Conservation (phyloP, 2,888 invertebrate species). For the Colostygia pectinataria region DNA sequence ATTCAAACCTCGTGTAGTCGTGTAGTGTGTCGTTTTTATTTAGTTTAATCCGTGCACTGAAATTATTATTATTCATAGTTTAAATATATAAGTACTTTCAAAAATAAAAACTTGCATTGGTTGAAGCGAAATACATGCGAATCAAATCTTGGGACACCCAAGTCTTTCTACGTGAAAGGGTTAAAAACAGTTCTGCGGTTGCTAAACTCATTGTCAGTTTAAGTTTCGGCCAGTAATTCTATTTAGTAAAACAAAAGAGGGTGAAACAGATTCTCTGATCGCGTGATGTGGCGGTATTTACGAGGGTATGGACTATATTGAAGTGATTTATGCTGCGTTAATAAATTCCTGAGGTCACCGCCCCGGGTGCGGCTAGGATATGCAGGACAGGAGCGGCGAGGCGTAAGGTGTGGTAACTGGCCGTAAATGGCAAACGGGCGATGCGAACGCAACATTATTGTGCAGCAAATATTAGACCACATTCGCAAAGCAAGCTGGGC, state of each 20-base stretch:
- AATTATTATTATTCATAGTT: no score
- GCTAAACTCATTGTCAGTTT: no score
- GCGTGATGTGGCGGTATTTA: constrained; percentile 52
- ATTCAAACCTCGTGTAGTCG: no score
- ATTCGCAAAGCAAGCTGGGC: background rate
- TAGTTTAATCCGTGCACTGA: no score
- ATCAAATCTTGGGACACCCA: no score
- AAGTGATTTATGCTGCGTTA: constrained; percentile 60
- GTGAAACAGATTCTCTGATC: constrained; percentile 52
- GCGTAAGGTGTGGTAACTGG: constrained; percentile 47
- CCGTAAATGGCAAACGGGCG: constrained; percentile 16
- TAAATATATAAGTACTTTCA: no score
- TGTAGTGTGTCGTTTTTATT: no score
- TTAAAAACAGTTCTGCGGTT: no score
- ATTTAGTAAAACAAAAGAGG: constrained; percentile 50
- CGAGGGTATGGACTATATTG: constrained; percentile 47
- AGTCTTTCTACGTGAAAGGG: no score
- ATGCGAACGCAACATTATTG: constrained; percentile 15
- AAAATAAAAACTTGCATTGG: no score
- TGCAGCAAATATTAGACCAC: constrained; percentile 3
- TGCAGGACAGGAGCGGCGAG: constrained; percentile 51
- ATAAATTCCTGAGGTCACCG: constrained; percentile 69
- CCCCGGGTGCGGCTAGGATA: constrained; percentile 48
- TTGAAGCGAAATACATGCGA: no score
- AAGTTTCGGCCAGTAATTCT: constrained; percentile 39